phyloP scores from a whole-genome alignment of 2,113 vertebrate species.

The Leptobrachium ailaonicum region DNA sequence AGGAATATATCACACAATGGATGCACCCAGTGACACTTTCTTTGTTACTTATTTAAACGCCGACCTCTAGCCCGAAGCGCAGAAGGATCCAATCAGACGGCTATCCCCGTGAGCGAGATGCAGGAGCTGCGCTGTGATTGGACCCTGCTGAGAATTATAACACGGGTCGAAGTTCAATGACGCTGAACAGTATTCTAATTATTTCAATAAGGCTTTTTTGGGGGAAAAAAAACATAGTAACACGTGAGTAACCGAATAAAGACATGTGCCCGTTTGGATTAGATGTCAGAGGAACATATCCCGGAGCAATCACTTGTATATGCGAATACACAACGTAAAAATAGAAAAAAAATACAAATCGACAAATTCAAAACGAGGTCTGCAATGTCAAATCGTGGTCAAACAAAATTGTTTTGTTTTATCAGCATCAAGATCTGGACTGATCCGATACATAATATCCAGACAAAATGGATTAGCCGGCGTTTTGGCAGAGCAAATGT shows the following conservation, averaged over 20 bases:
- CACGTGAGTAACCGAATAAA: conserved; percentile 33
- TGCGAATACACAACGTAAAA: conserved; percentile 11
- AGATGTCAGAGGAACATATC: conserved; percentile 29
- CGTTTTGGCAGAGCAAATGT: neutral
- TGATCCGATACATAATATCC: conserved; percentile 23
- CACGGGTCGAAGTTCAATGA: conserved; percentile 39
- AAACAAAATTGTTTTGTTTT: conserved; percentile 30
- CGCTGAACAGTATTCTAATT: conserved; percentile 32
- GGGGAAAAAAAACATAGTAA: conserved; percentile 32
- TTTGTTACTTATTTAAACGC: conserved; percentile 34
- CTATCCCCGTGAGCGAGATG: conserved; percentile 31
- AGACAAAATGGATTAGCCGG: conserved; percentile 33
- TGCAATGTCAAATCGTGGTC: conserved; percentile 5
- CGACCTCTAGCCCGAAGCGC: conserved; percentile 20
- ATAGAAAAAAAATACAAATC: too few species aligned
- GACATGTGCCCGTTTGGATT: conserved; percentile 29
- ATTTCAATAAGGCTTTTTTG: conserved; percentile 39
- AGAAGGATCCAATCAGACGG: conserved; percentile 31
- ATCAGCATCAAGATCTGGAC: conserved; percentile 11
- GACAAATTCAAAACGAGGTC: neutral
- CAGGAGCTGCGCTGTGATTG: conserved; percentile 29
- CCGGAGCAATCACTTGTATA: conserved; percentile 35
- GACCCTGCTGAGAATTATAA: conserved; percentile 39
- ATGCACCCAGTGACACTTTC: conserved; percentile 1
- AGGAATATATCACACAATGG: too few species aligned